Evolutionary conservation across 30 jellyfish, hydroid and myxozoan species (phyloP), one percentile per base, ranked within the genome.

Genomic region (Pelagia noctiluca): DNA sequence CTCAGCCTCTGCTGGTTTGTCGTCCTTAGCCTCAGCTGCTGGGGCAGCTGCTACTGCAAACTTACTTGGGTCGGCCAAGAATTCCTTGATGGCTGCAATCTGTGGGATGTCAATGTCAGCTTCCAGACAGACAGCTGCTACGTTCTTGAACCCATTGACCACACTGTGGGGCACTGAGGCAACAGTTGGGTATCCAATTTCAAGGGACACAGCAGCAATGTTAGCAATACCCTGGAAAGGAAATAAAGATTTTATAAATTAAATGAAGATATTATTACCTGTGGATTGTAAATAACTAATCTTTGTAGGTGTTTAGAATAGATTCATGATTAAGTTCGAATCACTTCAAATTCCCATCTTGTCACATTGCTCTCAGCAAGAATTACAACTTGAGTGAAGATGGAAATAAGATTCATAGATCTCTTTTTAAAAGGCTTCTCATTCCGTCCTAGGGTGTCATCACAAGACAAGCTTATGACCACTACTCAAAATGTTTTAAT

Each of bases 121-220:
- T 71, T 92, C 98, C 61, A 92, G 85, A 71, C 98, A 92, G 32
- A 92, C 96, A 63, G 98, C 96, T 13, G 98, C 98, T 21, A 92
- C 89, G 32, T 92, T 92, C 92, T 87, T 92, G 95, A 92, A 92
- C 8, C 97, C 98, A 69, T 92, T 92, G 62, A 87, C 89, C 25
- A 92, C 69, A 53, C 97, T 87, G 83, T 92, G 98, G 28, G 98
- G 98, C 1, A 81, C 98, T n/a, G 98, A 92, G 11, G 96, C 98
- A 81, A 92, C 92, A 35, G 98, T 92, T 74, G 98, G 98, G 89
- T 92, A 92, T 26, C 98, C 98, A 86, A 92, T 87, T 30, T 88
- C 93, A 63, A 92, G 85, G 16, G 98, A 92, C 2, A 85, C 87
- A 24, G 97, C 92, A 4, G 98, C 98, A 67, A 92, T 70, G 49